Base-by-base conservation (phyloP, 2,888 invertebrate genomes). In the Onthophagus sagittarius region DNA sequence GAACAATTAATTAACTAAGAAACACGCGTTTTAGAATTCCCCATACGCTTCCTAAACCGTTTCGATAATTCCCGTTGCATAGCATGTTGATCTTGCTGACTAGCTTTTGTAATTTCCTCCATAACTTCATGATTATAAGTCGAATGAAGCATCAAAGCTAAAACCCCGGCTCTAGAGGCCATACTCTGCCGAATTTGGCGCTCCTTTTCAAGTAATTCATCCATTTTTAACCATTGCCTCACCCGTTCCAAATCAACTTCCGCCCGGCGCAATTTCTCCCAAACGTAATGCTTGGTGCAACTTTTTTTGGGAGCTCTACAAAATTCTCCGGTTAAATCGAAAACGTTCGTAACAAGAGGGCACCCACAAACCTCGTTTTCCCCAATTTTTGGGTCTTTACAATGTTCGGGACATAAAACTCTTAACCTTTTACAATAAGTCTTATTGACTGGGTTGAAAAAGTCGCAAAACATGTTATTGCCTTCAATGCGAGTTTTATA, bases 401-500 rank as follows among this genome's bases (percentile, higher is more conserved):
- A 95, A 85, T 99, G 99, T 82, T 99, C 99, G 0, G 99, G 98
- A 82, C 99, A 99, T 78, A 99, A 89, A 0, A 99, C 97, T 78
- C 97, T 90, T 73, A 99, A 86, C 72, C 99, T 87, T 85, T 99
- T 99, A 86, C 99, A 99, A 82, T 99, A 99, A 0, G 98, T 98
- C 71, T 91, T 91, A 81, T 94, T 96, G 3, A 89, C 87, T 0
- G 94, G 90, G 86, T 98, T 98, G 86, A 93, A 98, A 84, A 93
- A 96, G 82, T 99, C 99, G 84, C 99, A 99, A 85, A 99, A 99
- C 93, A 99, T 96, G 79, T 96, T 96, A 85, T 95, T 96, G 1
- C 94, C 95, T 84, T 98, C 98, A 80, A 98, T 97, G 73, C 95
- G 89, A 0, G 98, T 98, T 84, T 97, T 94, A 82, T 96, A 97